Base-by-base conservation (phyloP, 2,113 vertebrate species). In the Alethe diademata region DNA sequence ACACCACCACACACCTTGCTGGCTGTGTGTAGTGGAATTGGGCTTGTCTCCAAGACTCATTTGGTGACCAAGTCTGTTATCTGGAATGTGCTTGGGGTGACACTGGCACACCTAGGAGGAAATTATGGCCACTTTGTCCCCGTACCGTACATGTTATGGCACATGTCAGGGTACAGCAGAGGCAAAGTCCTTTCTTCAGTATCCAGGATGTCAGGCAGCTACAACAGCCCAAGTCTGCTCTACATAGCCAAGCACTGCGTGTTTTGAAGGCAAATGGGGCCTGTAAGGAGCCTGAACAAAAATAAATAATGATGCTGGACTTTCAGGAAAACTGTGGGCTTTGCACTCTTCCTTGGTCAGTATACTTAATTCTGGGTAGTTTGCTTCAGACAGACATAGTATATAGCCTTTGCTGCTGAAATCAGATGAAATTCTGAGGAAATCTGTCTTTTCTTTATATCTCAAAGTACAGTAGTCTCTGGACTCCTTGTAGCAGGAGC, bases 131-230 rank as follows among this genome's bases (percentile, higher is more conserved):
- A 24, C 64, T 28, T 90, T 81, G 1, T 11, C 26, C 43, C 20
- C 9, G 9, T 24, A 26, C 19, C 0, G 0, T 12, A 6, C 28
- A 15, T 0, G 2, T 82, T 43, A 22, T 65, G 45, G 29, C 23
- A 36, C 2, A 0, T 35, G 15, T 8, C 19, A 64, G 14, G 38
- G 18, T 31, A 45, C 0, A 2, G 9, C 33, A 10, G 6, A 85
- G 31, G 25, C 48, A 33, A 93, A 94, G 62, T 82, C 58, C 81
- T 42, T 72, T 29, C n/a, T 20, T 28, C 53, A 48, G 7, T 33
- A 20, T 51, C 28, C 28, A 58, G 56, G 35, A 40, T 25, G 19
- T 74, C 33, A n/a, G 72, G 43, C 35, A 84, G 47, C 51, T 84
- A 2, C 31, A 47, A 22, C 9, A 51, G 19, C 19, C 48, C 38